Conservation (phyloP, 1,140 invertebrate species). For the Drosophila burlai region DNA sequence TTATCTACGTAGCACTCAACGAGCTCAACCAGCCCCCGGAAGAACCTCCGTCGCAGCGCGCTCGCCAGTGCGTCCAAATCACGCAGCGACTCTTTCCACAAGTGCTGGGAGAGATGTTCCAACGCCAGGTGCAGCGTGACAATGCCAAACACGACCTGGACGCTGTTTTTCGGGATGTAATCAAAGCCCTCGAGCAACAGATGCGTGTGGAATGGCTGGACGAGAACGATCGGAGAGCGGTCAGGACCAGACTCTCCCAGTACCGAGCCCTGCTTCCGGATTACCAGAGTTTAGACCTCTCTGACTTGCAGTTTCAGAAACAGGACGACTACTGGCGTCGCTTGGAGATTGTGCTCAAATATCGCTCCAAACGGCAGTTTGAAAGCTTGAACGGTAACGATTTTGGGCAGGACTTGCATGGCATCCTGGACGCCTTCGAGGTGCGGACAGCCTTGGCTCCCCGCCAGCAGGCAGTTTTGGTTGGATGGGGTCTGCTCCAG, state of each 20-base stretch:
- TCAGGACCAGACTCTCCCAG: constrained; percentile 42
- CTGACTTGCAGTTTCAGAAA: constrained; percentile 58
- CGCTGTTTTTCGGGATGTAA: constrained; percentile 58
- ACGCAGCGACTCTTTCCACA: constrained; percentile 68
- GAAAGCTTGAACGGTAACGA: constrained; percentile 60
- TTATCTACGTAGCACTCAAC: constrained; percentile 70
- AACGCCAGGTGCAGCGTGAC: constrained; percentile 53
- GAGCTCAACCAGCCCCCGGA: constrained; percentile 62
- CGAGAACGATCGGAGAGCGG: constrained; percentile 64
- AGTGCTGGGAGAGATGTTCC: constrained; percentile 69
- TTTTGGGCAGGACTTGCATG: constrained; percentile 12
- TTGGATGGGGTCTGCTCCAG: constrained; percentile 96
- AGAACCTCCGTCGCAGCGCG: constrained; percentile 38
- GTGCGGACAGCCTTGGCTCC: constrained; percentile 86
- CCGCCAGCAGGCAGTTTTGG: constrained; percentile 95
- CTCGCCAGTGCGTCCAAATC: constrained; percentile 52
- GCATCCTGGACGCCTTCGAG: constrained; percentile 57
- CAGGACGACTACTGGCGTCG: constrained; percentile 62
- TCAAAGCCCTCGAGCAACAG: constrained; percentile 61
- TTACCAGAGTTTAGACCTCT: constrained; percentile 64
- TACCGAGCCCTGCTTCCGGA: constrained; percentile 47
- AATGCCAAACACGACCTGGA: constrained; percentile 58
- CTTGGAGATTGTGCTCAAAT: constrained; percentile 51
- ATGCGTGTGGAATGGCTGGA: constrained; percentile 64
- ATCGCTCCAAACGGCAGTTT: constrained; percentile 50